Conservation (phyloP, 1,140 invertebrate species). For the Chrysopa pallens region DNA sequence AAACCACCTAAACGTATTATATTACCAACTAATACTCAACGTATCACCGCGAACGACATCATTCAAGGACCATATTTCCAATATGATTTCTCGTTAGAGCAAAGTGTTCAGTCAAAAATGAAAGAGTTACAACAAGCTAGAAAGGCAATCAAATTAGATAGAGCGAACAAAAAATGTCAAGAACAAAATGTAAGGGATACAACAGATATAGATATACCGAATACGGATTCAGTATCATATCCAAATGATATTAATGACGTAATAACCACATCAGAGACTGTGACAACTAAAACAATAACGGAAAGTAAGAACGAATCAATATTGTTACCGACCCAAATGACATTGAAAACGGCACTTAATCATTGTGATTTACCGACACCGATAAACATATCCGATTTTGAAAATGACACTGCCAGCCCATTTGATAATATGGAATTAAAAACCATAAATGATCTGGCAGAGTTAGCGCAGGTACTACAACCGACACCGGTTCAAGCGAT, state of each 20-base stretch:
- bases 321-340: slow-evolving; percentile 11
- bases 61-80: slow-evolving; percentile 25
- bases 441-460: slow-evolving; percentile 77
- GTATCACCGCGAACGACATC: slow-evolving; percentile 31
- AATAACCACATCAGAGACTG: slow-evolving; percentile 23
- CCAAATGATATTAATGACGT: slow-evolving; percentile 21
- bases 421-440: slow-evolving; percentile 83
- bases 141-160: slow-evolving; percentile 33
- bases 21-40: slow-evolving; percentile 43
- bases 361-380: slow-evolving; percentile 17
- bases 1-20: slow-evolving; percentile 56
- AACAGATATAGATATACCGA: slow-evolving; percentile 22
- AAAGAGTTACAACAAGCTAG: slow-evolving; percentile 44
- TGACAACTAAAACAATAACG: slow-evolving; percentile 17
- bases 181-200: slow-evolving; percentile 22
- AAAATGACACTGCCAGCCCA: slow-evolving; percentile 73
- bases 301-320: not conserved
- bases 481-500: not conserved
- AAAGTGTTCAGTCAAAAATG: slow-evolving; percentile 45
- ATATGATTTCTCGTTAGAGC: slow-evolving; percentile 57
- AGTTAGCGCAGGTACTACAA: slow-evolving; percentile 49
- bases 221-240: not conserved
- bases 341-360: slow-evolving; percentile 8
- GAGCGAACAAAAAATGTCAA: slow-evolving; percentile 21
- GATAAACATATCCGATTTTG: slow-evolving; percentile 35